Conservation (phyloP, 1,140 invertebrate genomes). For the Caerostris darwini region DNA sequence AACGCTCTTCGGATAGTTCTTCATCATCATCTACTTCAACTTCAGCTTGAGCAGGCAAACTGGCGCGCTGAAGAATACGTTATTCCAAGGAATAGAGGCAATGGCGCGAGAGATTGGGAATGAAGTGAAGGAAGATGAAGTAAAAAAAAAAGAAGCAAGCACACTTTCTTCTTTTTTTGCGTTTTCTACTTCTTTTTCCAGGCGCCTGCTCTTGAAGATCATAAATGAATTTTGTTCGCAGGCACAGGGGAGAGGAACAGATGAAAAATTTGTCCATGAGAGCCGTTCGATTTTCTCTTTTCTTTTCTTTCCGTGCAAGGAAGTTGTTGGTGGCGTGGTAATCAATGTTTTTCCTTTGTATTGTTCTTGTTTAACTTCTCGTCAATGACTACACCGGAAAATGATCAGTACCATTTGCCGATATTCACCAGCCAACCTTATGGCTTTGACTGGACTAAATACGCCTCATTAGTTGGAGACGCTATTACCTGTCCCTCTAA, state of each 20-base stretch:
- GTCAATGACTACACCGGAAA: not conserved
- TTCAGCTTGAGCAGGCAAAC: constrained; percentile 48
- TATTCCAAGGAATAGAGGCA: constrained; percentile 65
- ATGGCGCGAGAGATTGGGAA: constrained; percentile 72
- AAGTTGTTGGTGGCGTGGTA: constrained; percentile 16
- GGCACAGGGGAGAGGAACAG: constrained; percentile 54
- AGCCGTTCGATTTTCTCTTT: constrained; percentile 50
- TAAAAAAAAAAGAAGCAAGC: not conserved
- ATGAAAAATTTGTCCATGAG: constrained; percentile 72
- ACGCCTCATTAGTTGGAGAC: constrained; percentile 11
- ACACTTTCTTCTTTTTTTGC: constrained; percentile 46
- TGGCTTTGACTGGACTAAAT: not conserved
- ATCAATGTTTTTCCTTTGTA: constrained; percentile 63
- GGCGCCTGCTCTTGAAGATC: constrained; percentile 68
- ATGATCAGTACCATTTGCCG: not conserved
- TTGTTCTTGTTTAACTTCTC: constrained; percentile 41
- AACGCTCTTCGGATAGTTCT: constrained; percentile 55
- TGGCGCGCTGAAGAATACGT: constrained; percentile 53
- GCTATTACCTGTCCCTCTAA: not conserved
- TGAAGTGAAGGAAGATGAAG: constrained; percentile 62
- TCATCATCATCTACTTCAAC: constrained; percentile 73
- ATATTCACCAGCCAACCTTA: not conserved
- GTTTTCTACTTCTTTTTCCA: constrained; percentile 58
- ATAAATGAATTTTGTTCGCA: constrained; percentile 75
- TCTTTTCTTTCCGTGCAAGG: not conserved